Conservation (phyloP, 2,888 invertebrate species). For the Sepiola atlantica region DNA sequence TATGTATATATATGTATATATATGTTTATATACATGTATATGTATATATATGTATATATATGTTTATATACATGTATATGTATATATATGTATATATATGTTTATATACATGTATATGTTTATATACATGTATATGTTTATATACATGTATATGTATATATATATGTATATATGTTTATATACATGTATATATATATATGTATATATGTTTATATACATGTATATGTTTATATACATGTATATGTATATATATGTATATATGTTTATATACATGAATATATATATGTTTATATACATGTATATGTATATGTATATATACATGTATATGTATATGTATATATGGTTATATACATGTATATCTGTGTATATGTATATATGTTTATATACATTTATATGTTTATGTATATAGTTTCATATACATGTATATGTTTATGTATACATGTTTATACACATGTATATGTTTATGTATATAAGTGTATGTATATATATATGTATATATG, state of each 20-base stretch:
- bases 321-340: neutral
- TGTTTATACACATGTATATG: neutral
- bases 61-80: neutral
- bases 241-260: neutral
- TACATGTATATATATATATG: neutral
- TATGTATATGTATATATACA: neutral
- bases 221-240: neutral
- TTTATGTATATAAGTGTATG: neutral
- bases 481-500: neutral
- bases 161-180: neutral
- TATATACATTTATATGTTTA: neutral
- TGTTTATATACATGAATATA: neutral
- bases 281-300: constrained; percentile 3
- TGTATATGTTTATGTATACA: neutral
- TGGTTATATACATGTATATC: neutral
- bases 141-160: neutral
- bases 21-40: constrained; percentile 12
- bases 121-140: neutral
- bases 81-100: neutral
- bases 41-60: neutral
- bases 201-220: neutral
- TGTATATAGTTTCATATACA: too few species aligned
- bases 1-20: neutral
- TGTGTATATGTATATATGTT: neutral
- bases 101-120: neutral